Conservation (phyloP, 2,888 invertebrate species). For the Hypsopygia costalis region DNA sequence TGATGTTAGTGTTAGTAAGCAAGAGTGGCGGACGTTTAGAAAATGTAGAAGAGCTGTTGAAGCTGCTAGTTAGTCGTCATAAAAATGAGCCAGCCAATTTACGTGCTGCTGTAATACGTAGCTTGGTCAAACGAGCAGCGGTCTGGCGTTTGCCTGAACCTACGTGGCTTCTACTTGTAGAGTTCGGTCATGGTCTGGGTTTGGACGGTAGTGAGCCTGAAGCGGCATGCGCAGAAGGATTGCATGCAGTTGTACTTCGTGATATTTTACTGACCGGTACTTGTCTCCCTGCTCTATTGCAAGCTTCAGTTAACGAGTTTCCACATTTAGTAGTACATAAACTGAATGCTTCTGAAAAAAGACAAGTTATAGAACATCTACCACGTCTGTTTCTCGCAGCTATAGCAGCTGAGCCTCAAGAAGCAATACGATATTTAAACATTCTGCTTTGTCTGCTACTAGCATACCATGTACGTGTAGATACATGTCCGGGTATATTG, state of each 20-base stretch:
- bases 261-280: slow-evolving; percentile 29
- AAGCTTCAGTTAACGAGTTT: slow-evolving; percentile 37
- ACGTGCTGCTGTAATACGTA: slow-evolving; percentile 51
- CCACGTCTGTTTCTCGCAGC: neutral
- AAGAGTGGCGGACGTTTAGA: slow-evolving; percentile 48
- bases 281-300: slow-evolving; percentile 23
- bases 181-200: slow-evolving; percentile 47
- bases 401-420: neutral
- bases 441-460: neutral
- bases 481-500: slow-evolving; percentile 25
- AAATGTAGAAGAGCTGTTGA: slow-evolving; percentile 36
- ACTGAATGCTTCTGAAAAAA: slow-evolving; percentile 20
- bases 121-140: slow-evolving; percentile 48
- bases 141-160: slow-evolving; percentile 48
- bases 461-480: neutral
- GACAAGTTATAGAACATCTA: neutral
- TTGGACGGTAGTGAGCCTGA: slow-evolving; percentile 41
- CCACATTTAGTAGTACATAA: slow-evolving; percentile 40
- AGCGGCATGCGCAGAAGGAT: slow-evolving; percentile 44
- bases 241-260: slow-evolving; percentile 51
- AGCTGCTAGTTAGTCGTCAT: slow-evolving; percentile 34
- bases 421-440: neutral
- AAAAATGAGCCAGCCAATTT: slow-evolving; percentile 47
- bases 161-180: slow-evolving; percentile 41
- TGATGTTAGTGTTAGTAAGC: slow-evolving; percentile 57